Percentiles rank a stretch among this genome's conserved stretches.
Conservation (phyloP, 1,140 invertebrate species). For the Solenopsis fugax region DNA sequence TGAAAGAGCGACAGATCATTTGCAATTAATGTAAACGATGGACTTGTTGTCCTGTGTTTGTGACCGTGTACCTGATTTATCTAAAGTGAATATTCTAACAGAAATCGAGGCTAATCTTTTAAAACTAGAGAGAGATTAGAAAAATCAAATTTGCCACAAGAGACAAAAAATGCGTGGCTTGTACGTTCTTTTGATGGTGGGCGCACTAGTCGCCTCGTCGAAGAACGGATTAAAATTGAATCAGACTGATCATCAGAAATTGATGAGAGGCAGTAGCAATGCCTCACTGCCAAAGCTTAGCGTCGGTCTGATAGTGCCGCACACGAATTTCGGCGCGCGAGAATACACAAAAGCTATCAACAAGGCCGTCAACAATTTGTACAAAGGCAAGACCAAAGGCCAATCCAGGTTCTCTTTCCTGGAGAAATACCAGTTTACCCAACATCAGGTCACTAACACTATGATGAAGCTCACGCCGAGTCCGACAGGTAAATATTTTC, state of each 20-base stretch:
- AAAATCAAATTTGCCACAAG: constrained; percentile 6
- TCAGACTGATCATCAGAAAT: not conserved
- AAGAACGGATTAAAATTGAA: constrained; percentile 54
- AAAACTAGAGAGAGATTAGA: not conserved
- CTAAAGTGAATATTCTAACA: not conserved
- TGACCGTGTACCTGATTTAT: constrained; percentile 42
- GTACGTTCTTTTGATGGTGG: constrained; percentile 73
- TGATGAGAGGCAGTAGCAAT: constrained; percentile 62
- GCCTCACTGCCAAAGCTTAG: constrained; percentile 81
- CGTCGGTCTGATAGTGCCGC: constrained; percentile 89
- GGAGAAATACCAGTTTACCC: constrained; percentile 88
- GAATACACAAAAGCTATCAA: constrained; percentile 91
- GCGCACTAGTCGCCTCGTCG: constrained; percentile 69
- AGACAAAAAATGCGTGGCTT: constrained; percentile 75
- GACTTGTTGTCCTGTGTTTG: constrained; percentile 3
- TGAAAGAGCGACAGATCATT: not conserved
- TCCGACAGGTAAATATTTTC: constrained; percentile 89
- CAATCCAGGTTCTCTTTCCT: constrained; percentile 88
- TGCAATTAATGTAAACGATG: not conserved
- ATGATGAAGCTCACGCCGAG: constrained; percentile 92
- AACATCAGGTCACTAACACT: constrained; percentile 88
- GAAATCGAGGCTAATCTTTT: not conserved
- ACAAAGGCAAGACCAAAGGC: constrained; percentile 84
- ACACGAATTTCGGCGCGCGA: constrained; percentile 89
- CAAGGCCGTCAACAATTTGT: constrained; percentile 88